Evolutionary conservation across 2,113 vertebrate species (phyloP).

Genomic region (Chloropsis hardwickii): DNA sequence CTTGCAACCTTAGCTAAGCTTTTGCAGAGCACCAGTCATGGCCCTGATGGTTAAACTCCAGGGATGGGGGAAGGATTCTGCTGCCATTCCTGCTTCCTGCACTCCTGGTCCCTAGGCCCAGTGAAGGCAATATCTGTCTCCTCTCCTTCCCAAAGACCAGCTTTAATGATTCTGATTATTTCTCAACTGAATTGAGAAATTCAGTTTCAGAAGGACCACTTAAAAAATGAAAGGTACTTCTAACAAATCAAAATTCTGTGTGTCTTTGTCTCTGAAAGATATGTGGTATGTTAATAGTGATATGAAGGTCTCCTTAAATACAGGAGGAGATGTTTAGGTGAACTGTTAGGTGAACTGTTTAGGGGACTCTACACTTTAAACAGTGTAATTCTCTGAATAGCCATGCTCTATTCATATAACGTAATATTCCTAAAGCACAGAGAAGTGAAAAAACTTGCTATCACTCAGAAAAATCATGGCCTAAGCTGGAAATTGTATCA

Average conservation of each 20-base stretch:
- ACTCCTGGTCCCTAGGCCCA: not conserved
- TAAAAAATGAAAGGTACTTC: not conserved
- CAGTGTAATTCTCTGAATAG: not conserved
- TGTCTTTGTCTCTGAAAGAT: not conserved
- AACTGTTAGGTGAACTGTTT: not conserved
- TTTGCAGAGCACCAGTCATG: not conserved
- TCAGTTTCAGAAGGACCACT: not conserved
- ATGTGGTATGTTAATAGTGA: not conserved
- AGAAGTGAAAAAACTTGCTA: not conserved
- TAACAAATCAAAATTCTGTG: not conserved
- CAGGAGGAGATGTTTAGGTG: no score
- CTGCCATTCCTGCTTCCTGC: not conserved
- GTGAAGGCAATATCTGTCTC: not conserved
- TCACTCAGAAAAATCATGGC: not conserved
- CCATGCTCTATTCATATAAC: not conserved
- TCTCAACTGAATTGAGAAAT: no score
- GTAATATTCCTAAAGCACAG: not conserved
- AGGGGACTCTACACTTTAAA: not conserved
- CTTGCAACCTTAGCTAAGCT: not conserved
- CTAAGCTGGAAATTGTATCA: not conserved
- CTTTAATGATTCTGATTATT: not conserved
- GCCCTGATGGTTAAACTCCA: not conserved
- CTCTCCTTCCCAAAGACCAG: not conserved
- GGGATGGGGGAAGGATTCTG: not conserved
- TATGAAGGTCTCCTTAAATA: not conserved